These are phyloP conservation scores for Siniperca knerii DNA, from an alignment of 2,113 vertebrate genomes.

Conservation along the genomic window DNA sequence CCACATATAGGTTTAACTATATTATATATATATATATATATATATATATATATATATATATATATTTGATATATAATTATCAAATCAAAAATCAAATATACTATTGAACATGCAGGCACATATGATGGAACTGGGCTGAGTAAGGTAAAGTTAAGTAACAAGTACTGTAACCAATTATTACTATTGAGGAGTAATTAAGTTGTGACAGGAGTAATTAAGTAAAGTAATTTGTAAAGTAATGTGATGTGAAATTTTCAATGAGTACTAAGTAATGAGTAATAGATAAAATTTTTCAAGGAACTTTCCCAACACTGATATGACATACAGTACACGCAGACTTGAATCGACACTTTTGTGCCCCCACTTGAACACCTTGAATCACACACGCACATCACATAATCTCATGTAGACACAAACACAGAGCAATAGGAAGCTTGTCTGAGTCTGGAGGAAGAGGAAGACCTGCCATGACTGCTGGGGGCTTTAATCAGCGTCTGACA, in stretches of 20 bases:
- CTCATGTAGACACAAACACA: constrained; percentile 36
- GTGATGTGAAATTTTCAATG: background rate
- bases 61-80: too few species aligned
- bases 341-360: constrained; percentile 5
- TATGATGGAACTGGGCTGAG: too few species aligned
- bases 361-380: constrained; percentile 27
- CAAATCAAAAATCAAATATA: too few species aligned
- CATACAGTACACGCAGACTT: background rate
- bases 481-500: constrained; percentile 62
- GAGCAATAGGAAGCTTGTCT: constrained; percentile 52
- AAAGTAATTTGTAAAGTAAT: background rate
- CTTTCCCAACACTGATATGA: background rate
- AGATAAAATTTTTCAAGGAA: background rate
- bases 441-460: constrained; percentile 46
- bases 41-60: too few species aligned
- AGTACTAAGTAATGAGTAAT: background rate
- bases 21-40: too few species aligned
- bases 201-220: background rate
- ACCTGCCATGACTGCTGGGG: constrained; percentile 46
- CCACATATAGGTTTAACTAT: too few species aligned
- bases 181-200: background rate
- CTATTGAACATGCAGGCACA: too few species aligned
- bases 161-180: too few species aligned
- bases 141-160: too few species aligned
- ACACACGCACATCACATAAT: constrained; percentile 3